Evolutionary conservation across 2,797 vertebrate species (phyloP).

Genomic region (Anolis apletophallus): DNA sequence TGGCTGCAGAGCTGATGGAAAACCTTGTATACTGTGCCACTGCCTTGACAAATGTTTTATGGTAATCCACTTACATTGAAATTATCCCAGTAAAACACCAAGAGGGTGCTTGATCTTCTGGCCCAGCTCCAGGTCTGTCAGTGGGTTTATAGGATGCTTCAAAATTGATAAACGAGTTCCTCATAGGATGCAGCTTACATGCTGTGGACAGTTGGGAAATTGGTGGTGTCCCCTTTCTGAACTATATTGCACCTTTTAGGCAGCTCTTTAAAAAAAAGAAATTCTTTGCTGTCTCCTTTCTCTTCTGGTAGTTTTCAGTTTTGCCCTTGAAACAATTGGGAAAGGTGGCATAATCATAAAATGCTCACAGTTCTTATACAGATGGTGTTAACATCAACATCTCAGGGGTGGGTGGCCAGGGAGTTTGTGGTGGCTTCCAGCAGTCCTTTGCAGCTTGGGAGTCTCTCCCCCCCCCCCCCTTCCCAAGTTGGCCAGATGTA

Average conservation of each 20-base stretch:
- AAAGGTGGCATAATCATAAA: neutral
- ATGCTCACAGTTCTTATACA: neutral
- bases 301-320: neutral
- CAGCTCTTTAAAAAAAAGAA: neutral
- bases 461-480: too few relatives aligned
- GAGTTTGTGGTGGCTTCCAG: too few relatives aligned
- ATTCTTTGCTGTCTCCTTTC: neutral
- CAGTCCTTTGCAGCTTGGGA: too few relatives aligned
- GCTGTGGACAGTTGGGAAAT: neutral
- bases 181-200: neutral
- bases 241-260: neutral
- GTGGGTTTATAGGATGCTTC: constrained; percentile 1
- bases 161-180: constrained; percentile 22
- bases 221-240: constrained; percentile 4
- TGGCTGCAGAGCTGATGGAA: constrained; percentile 49
- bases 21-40: constrained; percentile 52
- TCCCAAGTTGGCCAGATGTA: too few relatives aligned
- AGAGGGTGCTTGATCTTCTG: constrained; percentile 47
- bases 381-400: too few relatives aligned
- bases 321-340: neutral
- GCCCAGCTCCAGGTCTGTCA: constrained; percentile 31
- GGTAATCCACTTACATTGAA: constrained; percentile 60
- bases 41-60: constrained; percentile 54
- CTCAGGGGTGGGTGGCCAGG: too few relatives aligned
- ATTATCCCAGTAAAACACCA: constrained; percentile 48